A percentile compares a stretch with the other conserved stretches of the same genome.
Evolutionary conservation across 2,797 vertebrate species (phyloP).

Genomic region (Protosalanx chinensis): DNA sequence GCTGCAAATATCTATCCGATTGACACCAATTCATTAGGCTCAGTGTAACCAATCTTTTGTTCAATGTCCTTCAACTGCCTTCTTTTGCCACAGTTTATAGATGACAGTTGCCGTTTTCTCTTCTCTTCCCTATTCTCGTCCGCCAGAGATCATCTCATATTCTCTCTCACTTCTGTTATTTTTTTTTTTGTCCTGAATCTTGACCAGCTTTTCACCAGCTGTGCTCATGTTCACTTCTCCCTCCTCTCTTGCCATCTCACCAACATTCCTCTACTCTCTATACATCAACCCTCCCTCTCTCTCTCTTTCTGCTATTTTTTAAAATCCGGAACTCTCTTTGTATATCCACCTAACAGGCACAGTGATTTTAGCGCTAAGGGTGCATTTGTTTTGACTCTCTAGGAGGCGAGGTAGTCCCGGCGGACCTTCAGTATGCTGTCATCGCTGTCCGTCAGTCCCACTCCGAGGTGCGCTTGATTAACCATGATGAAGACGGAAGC

Average conservation of each 20-base stretch:
- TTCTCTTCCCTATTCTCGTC: neutral
- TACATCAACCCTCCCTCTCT: neutral
- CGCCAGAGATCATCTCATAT: neutral
- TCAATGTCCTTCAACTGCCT: neutral
- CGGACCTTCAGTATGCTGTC: conserved; percentile 67
- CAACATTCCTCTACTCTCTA: neutral
- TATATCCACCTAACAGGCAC: conserved; percentile 2
- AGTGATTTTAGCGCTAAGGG: no score
- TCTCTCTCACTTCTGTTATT: neutral
- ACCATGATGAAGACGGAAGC: conserved; percentile 97
- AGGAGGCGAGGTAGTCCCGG: conserved; percentile 41
- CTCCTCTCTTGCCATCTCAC: no score
- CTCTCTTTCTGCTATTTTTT: conserved; percentile 21
- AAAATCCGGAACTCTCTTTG: neutral
- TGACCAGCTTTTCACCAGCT: no score
- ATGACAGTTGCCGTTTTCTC: neutral
- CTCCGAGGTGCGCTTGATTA: conserved; percentile 56
- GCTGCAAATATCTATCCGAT: neutral
- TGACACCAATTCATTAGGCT: neutral
- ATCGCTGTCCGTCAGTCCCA: conserved; percentile 54
- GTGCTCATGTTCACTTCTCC: no score
- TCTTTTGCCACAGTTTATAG: neutral
- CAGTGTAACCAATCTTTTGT: neutral
- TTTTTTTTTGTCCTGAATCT: neutral
- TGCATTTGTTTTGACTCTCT: conserved; percentile 18